Evolutionary conservation across 2,888 invertebrate species (phyloP).

Genomic region (Thecophora atra): DNA sequence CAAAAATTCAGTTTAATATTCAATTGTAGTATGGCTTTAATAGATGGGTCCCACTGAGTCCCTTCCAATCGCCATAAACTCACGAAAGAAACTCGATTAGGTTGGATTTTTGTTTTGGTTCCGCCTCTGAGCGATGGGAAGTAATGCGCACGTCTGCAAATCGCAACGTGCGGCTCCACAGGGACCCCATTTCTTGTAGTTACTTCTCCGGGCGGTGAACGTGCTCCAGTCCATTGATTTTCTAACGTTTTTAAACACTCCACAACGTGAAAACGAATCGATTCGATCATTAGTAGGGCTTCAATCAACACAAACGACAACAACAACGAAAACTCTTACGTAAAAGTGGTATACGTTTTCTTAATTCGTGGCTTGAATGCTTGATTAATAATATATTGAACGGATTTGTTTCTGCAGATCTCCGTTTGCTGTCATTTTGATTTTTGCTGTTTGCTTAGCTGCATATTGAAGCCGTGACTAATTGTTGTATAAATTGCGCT

Average conservation of each 20-base stretch:
- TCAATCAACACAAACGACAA: constrained; percentile 4
- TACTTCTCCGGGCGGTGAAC: constrained; percentile 24
- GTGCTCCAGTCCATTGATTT: not conserved
- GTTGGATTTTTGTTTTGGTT: constrained; percentile 2
- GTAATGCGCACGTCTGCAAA: constrained; percentile 37
- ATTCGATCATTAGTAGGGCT: constrained; percentile 18
- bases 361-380: constrained; percentile 26
- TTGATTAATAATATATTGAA: constrained; percentile 34
- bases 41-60: too few relatives aligned
- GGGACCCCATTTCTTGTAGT: constrained; percentile 27
- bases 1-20: too few relatives aligned
- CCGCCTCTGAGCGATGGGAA: constrained; percentile 40
- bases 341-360: constrained; percentile 9
- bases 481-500: constrained; percentile 24
- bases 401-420: not conserved
- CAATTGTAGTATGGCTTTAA: too few relatives aligned
- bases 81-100: not conserved
- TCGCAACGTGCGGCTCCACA: constrained; percentile 15
- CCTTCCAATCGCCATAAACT: not conserved
- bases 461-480: constrained; percentile 30
- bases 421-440: constrained; percentile 1
- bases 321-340: not conserved
- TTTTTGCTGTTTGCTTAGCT: not conserved
- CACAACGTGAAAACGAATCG: not conserved
- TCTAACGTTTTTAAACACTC: not conserved